Evolutionary conservation across 2,888 invertebrate genomes (phyloP).

Genomic region (Dicyrtomina minuta): DNA sequence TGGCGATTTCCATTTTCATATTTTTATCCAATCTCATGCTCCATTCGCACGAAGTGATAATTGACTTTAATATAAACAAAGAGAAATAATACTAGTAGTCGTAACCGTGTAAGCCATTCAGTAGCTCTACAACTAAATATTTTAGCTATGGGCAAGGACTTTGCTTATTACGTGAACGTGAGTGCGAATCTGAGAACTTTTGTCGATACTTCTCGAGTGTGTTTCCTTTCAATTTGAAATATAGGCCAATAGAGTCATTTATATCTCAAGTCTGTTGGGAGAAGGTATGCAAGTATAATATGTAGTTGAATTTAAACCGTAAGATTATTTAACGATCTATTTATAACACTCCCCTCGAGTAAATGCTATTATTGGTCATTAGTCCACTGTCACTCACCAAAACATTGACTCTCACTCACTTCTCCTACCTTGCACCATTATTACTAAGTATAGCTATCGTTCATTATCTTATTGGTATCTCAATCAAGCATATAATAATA

Average conservation of each 20-base stretch:
- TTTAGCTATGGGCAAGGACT: neutral
- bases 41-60: too few relatives aligned
- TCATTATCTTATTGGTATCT: too few relatives aligned
- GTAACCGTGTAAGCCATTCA: too few relatives aligned
- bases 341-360: constrained; percentile 1
- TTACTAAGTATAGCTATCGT: too few relatives aligned
- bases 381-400: neutral
- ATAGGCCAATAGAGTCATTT: constrained; percentile 4
- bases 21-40: too few relatives aligned
- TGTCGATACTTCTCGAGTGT: neutral
- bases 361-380: neutral
- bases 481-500: too few relatives aligned
- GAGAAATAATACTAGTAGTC: too few relatives aligned
- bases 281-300: neutral
- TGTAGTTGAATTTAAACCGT: neutral
- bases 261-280: neutral
- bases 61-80: too few relatives aligned
- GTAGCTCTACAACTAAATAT: neutral
- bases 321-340: neutral
- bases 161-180: too few relatives aligned
- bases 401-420: neutral
- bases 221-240: constrained; percentile 1
- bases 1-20: too few relatives aligned
- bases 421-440: too few relatives aligned
- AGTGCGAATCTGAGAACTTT: too few relatives aligned